A percentile compares a stretch with the other conserved stretches of the same genome.
Conservation (phyloP, 64 coral and sea anemone genomes). For the Actinia tenebrosa region DNA sequence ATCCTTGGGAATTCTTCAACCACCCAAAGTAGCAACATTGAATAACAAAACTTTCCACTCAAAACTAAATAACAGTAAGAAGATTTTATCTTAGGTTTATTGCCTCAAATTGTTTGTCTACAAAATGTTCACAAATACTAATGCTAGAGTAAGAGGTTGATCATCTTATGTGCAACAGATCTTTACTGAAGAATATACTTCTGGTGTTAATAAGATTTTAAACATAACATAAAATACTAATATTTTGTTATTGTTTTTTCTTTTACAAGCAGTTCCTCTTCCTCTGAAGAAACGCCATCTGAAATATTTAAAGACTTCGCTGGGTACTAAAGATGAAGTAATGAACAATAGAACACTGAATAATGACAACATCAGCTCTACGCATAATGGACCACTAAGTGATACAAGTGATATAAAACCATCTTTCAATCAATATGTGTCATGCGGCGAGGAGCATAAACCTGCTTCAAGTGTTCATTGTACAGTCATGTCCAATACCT, state of each 20-base stretch:
- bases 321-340: not conserved
- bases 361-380: not conserved
- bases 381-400: not conserved
- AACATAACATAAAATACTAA: too few relatives aligned
- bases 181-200: too few relatives aligned
- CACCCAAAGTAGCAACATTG: not conserved
- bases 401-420: not conserved
- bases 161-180: too few relatives aligned
- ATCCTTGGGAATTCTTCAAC: not conserved
- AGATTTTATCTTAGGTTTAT: not conserved
- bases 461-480: not conserved
- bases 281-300: slow-evolving; percentile 78
- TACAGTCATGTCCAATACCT: not conserved
- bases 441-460: not conserved
- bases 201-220: too few relatives aligned
- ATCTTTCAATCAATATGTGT: not conserved
- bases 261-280: slow-evolving; percentile 28
- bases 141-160: too few relatives aligned
- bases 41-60: not conserved
- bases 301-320: not conserved
- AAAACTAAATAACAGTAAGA: not conserved
- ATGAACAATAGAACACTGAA: not conserved
- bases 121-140: too few relatives aligned
- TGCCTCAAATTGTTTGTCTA: not conserved
- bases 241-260: too few relatives aligned